A percentile compares a stretch with the other conserved stretches of the same genome.
Evolutionary conservation across 2,113 vertebrate species (phyloP).

Genomic region (Gymnorhina tibicen): DNA sequence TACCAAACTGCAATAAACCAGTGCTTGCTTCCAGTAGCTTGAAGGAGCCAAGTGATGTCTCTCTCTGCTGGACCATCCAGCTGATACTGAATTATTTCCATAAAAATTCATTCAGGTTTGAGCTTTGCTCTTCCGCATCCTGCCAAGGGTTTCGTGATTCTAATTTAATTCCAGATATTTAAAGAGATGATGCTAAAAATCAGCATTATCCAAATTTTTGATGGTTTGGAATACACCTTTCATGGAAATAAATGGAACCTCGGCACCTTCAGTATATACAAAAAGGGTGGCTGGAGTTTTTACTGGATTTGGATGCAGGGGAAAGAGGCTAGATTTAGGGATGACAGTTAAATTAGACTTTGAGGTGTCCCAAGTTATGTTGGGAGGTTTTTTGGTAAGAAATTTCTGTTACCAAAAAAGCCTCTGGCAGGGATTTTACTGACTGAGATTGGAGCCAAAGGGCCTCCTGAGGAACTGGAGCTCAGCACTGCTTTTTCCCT

Average conservation of each 20-base stretch:
- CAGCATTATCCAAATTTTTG: fast-evolving
- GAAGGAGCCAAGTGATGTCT: not conserved
- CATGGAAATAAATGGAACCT: not conserved
- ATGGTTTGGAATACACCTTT: not conserved
- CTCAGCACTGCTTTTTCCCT: not conserved
- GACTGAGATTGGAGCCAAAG: not conserved
- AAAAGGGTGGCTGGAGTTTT: not conserved
- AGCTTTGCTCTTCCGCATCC: not conserved
- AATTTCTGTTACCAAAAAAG: not conserved
- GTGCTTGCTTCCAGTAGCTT: not conserved
- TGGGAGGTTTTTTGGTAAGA: not conserved
- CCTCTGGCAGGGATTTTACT: not conserved
- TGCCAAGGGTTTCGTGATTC: fast-evolving
- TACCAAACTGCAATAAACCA: not conserved
- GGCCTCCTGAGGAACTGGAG: not conserved
- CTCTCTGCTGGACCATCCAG: not conserved
- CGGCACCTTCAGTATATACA: not conserved
- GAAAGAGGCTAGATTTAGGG: not conserved
- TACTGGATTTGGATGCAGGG: not conserved
- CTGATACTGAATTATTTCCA: not conserved
- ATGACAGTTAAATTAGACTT: not conserved
- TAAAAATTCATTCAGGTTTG: not conserved
- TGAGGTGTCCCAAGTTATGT: fast-evolving
- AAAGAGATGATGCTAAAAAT: not conserved
- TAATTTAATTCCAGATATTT: not conserved